Conservation (phyloP, 92 coral and sea anemone genomes). For the Pocillopora grandis region DNA sequence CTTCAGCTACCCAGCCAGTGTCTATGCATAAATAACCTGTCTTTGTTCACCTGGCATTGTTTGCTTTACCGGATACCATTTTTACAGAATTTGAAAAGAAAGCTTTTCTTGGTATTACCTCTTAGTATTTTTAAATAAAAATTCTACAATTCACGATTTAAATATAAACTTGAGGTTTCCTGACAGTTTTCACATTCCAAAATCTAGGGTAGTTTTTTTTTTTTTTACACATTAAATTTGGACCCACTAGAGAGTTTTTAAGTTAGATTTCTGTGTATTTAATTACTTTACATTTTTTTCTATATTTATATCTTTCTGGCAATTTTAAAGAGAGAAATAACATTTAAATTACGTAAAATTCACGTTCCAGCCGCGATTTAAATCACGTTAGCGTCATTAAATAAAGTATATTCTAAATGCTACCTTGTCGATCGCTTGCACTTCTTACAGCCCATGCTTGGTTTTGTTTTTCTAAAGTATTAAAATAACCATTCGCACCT, state of each 20-base stretch:
- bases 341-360: not conserved
- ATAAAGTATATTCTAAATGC: conserved; percentile 9
- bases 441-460: conserved; percentile 31
- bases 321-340: not conserved
- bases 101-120: not conserved
- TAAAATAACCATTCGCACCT: conserved; percentile 15
- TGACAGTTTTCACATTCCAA: not conserved
- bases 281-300: not conserved
- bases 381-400: not conserved
- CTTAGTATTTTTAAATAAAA: conserved; percentile 8
- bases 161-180: not conserved
- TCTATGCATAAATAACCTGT: not conserved
- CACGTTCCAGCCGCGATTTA: conserved; percentile 9
- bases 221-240: no score
- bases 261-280: not conserved
- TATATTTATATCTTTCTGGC: conserved; percentile 4
- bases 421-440: conserved; percentile 19
- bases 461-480: conserved; percentile 42
- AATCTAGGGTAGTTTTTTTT: not conserved
- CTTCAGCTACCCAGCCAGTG: not conserved
- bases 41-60: conserved; percentile 29
- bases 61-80: not conserved
- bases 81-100: not conserved
- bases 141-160: conserved; percentile 17
- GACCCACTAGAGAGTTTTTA: not conserved